These are phyloP conservation scores for Cinara cedri DNA, from an alignment of 2,888 invertebrate genomes.

Conservation along the genomic window DNA sequence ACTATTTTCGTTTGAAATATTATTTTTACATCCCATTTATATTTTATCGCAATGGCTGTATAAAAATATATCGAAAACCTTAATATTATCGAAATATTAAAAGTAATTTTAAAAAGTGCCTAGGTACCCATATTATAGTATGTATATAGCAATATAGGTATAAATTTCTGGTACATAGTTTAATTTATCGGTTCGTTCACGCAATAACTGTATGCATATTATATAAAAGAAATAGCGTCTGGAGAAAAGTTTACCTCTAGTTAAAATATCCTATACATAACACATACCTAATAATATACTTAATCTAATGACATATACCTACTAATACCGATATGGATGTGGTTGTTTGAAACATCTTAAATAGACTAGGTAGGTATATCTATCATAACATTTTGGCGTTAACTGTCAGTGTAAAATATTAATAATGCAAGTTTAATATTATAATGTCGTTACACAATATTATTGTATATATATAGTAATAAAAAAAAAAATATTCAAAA, in stretches of 20 bases:
- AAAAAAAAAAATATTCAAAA: no score
- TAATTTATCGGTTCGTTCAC: constrained; percentile 27
- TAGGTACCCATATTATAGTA: no score
- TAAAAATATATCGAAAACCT: no score
- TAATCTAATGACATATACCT: neutral
- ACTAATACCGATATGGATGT: constrained; percentile 21
- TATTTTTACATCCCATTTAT: neutral
- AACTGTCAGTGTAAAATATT: neutral
- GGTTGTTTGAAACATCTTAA: neutral
- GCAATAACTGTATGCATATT: neutral
- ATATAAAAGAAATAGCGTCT: no score
- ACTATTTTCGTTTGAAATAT: neutral
- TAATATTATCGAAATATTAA: no score
- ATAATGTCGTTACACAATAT: neutral
- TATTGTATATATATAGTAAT: no score
- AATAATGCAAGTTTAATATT: neutral
- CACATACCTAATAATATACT: neutral
- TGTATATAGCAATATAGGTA: no score
- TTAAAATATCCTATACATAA: neutral
- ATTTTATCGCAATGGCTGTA: neutral
- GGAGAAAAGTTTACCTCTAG: no score
- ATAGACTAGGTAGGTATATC: no score
- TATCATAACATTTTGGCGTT: constrained; percentile 35
- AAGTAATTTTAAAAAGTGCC: no score
- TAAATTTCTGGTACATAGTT: no score